Evolutionary conservation across 2,888 invertebrate species (phyloP).

Genomic region (Vanessa cardui): DNA sequence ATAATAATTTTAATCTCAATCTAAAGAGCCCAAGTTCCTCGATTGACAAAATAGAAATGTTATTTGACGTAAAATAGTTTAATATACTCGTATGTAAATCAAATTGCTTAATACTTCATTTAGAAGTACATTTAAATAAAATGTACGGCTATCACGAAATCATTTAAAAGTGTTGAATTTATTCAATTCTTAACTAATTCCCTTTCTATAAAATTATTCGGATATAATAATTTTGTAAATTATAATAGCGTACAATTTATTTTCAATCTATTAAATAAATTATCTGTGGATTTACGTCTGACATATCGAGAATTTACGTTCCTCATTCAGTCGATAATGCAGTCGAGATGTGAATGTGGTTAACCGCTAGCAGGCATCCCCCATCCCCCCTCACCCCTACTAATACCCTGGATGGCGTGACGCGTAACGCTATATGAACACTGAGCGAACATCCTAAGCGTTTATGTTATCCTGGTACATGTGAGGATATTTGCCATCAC

Average conservation of each 20-base stretch:
- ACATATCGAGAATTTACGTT: constrained; percentile 12
- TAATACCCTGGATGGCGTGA: not conserved
- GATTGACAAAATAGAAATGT: no score
- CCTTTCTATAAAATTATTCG: no score
- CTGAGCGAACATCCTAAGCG: not conserved
- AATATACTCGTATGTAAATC: no score
- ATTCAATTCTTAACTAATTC: no score
- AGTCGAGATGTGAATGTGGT: constrained; percentile 11
- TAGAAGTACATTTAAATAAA: no score
- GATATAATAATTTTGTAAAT: no score
- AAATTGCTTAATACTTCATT: no score
- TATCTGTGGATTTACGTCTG: constrained; percentile 3
- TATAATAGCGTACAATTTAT: not conserved
- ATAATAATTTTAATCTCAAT: no score
- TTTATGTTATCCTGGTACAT: constrained; percentile 12
- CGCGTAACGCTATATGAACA: constrained; percentile 2
- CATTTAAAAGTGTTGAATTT: no score
- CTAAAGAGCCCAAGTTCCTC: no score
- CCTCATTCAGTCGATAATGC: constrained; percentile 3
- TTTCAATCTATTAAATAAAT: constrained; percentile 9
- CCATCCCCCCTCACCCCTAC: constrained; percentile 1
- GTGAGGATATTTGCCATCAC: not conserved
- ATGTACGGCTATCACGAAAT: no score
- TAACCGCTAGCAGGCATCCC: constrained; percentile 1
- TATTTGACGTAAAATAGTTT: no score